Evolutionary conservation across 1,140 invertebrate species (phyloP).

Genomic region (Drosophila simulans): DNA sequence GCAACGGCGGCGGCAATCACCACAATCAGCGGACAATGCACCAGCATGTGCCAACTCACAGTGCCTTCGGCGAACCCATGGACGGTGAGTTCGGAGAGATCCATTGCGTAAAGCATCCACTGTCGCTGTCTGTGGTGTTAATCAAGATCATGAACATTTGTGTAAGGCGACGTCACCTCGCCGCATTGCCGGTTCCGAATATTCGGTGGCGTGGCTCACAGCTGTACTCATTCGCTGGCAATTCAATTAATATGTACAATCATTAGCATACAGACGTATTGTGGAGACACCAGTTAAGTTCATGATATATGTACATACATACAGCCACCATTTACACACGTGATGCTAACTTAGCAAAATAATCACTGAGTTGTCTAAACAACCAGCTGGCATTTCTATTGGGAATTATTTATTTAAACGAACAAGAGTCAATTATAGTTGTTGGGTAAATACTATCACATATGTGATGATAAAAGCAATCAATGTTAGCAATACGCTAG

Average conservation of each 20-base stretch:
- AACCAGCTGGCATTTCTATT: conserved; percentile 10
- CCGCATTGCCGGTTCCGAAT: conserved; percentile 9
- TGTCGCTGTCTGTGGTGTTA: conserved; percentile 33
- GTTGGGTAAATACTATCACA: conserved; percentile 10
- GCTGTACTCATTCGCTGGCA: conserved; percentile 48
- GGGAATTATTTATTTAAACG: conserved; percentile 8
- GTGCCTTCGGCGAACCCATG: conserved; percentile 80
- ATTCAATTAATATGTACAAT: conserved; percentile 46
- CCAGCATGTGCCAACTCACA: conserved; percentile 83
- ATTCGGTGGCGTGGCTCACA: conserved; percentile 43
- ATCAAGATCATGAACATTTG: conserved; percentile 55
- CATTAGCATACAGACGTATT: conserved; percentile 44
- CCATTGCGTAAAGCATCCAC: conserved; percentile 31
- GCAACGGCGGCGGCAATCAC: conserved; percentile 14
- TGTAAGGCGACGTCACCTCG: conserved; percentile 38
- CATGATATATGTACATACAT: background rate
- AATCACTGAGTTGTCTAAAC: background rate
- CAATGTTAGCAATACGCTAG: conserved; percentile 13
- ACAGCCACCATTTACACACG: conserved; percentile 6
- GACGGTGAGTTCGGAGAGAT: conserved; percentile 70
- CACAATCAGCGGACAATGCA: conserved; percentile 66
- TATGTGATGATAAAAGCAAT: conserved; percentile 1
- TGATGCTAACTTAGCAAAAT: conserved; percentile 21
- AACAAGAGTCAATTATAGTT: conserved; percentile 4
- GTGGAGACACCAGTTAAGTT: conserved; percentile 2